Percentiles rank a stretch among this genome's conserved stretches.
Evolutionary conservation across 2,113 vertebrate genomes (phyloP).

Genomic region (Muscicapa adusta): DNA sequence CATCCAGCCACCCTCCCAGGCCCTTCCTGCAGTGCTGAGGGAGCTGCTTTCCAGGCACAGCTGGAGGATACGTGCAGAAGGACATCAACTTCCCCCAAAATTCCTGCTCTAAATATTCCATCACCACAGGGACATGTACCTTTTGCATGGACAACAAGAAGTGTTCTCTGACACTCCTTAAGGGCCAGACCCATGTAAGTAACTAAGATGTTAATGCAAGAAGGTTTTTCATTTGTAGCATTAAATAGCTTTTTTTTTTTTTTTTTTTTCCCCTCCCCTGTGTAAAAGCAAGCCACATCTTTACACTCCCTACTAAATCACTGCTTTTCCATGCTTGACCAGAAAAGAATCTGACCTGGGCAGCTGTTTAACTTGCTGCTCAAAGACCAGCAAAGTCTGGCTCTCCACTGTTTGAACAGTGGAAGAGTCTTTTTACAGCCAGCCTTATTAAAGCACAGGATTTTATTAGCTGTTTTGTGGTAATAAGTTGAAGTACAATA

Average conservation of each 20-base stretch:
- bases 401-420: conserved; percentile 50
- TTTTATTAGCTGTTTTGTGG: conserved; percentile 74
- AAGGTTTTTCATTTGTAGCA: not conserved
- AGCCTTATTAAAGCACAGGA: conserved; percentile 63
- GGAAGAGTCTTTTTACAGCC: conserved; percentile 40
- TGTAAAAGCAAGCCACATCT: not conserved
- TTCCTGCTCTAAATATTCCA: not conserved
- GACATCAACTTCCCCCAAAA: not conserved
- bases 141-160: not conserved
- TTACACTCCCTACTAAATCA: not conserved
- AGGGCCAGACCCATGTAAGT: not conserved
- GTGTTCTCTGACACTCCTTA: not conserved
- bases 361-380: conserved; percentile 44
- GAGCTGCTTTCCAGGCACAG: not conserved
- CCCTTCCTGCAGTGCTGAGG: not conserved
- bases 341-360: not conserved
- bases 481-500: conserved; percentile 51
- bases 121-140: fast-evolving
- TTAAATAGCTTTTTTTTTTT: not conserved
- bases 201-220: not conserved
- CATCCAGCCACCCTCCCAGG: not conserved
- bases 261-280: not conserved
- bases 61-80: not conserved
- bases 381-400: conserved; percentile 38
- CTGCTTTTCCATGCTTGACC: not conserved